Evolutionary conservation across 2,113 vertebrate genomes (phyloP), one percentile per base, ranked within the genome.

Genomic region (Melanostigma gelatinosum): DNA sequence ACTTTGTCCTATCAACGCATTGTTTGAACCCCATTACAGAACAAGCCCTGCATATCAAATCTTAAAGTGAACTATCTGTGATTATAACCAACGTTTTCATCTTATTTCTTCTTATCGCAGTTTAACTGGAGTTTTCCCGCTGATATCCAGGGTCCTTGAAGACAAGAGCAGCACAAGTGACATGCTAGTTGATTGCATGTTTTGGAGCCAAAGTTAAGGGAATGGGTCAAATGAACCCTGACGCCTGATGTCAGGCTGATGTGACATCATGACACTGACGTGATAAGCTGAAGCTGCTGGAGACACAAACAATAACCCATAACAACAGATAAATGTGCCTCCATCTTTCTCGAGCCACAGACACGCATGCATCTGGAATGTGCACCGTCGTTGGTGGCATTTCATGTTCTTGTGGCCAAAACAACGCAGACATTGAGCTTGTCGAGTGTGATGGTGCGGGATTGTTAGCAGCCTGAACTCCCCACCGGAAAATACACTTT

Each of bases 241-340:
- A 54, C 86, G 86, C 63, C 73, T 61, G 75, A 52, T 87, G 87
- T 93, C 88, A 91, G 54, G 73, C 72, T 87, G 84, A 89, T 91
- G 83, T 75, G 84, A 91, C 86, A 87, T 80, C 70, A 88, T 61
- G 48, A 72, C 57, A 60, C 46, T 48, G 36, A 27, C 3, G 38
- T 65, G 87, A 91, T 91, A 85, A 87, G 72, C 18, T 9, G 57
- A 22, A 77, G 58, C 65, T 72, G 58, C 38, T 36, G 48, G 52
- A 83, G 63, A 78, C 54, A n/a, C 60, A 72, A 77, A 86, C 52
- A 82, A 89, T 69, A 58, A 64, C 27, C 29, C 72, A 62, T 8
- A 77, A 70, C 48, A 73, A 65, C 50, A 85, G 74, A 90, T 83
- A 84, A 57, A 65, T 44, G 61, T n/a, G 44, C 77, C 70, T 72